Conservation (phyloP, 2,797 vertebrate genomes). For the Rhabdomys pumilio region DNA sequence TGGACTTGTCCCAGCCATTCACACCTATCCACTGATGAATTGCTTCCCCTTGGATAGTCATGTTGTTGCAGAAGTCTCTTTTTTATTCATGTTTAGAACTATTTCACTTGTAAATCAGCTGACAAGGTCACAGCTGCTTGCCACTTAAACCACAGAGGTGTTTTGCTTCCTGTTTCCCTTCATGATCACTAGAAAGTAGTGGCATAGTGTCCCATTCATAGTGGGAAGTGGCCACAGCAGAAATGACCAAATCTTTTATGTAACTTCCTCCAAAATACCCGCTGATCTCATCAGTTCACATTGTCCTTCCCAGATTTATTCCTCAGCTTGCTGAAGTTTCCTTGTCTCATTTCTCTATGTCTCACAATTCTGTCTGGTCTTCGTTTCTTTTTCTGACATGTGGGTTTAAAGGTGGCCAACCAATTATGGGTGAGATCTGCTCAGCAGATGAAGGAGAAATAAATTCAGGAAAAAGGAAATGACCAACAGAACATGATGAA, state of each 20-base stretch:
- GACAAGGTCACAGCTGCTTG: neutral
- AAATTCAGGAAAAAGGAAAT: neutral
- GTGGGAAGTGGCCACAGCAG: neutral
- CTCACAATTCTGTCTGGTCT: neutral
- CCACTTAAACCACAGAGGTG: neutral
- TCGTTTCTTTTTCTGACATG: neutral
- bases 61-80: neutral
- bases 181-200: rapidly evolving
- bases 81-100: neutral
- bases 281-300: neutral
- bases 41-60: rapidly evolving
- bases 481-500: too few relatives aligned
- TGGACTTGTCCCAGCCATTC: neutral
- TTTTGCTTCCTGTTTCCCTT: neutral
- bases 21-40: neutral
- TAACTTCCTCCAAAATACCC: neutral
- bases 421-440: neutral
- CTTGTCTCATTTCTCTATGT: neutral
- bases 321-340: neutral
- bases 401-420: neutral
- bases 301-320: neutral
- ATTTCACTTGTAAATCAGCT: neutral
- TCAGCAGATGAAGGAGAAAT: neutral
- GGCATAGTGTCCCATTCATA: neutral
- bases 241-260: neutral